Evolutionary conservation across 2,888 invertebrate genomes (phyloP).

Genomic region (Caenorhabditis sinica): DNA sequence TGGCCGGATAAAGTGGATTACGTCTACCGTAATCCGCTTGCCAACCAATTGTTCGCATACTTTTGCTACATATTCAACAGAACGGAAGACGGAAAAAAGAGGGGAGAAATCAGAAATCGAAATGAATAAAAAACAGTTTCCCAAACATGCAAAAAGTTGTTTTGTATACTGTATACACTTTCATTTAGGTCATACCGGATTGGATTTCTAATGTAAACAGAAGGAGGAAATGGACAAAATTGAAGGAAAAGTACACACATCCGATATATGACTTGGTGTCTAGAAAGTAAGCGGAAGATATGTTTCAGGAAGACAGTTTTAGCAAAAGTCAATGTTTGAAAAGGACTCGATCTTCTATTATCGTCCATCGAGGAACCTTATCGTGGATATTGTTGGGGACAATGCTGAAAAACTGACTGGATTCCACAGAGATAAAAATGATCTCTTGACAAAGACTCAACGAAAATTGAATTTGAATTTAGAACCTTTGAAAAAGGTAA

Average conservation of each 20-base stretch:
- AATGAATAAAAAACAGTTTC: slow-evolving; percentile 22
- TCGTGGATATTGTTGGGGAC: no score
- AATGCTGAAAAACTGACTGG: no score
- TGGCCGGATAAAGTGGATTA: slow-evolving; percentile 58
- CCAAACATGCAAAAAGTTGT: slow-evolving; percentile 39
- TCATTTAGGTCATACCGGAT: slow-evolving; percentile 48
- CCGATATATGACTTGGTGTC: not conserved
- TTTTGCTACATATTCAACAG: slow-evolving; percentile 23
- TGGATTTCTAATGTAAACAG: slow-evolving; percentile 42
- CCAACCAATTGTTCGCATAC: slow-evolving; percentile 35
- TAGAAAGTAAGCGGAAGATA: not conserved
- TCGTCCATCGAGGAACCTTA: no score
- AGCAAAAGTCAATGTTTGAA: no score
- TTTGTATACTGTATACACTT: slow-evolving; percentile 17
- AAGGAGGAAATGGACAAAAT: slow-evolving; percentile 9
- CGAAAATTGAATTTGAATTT: no score
- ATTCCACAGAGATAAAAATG: no score
- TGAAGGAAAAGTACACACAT: slow-evolving; percentile 7
- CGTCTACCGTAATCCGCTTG: slow-evolving; percentile 59
- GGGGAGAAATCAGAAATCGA: slow-evolving; percentile 2
- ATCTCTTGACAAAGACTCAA: no score
- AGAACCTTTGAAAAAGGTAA: no score
- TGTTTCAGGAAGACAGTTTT: not conserved
- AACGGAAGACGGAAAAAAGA: slow-evolving; percentile 42
- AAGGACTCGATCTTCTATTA: no score